Evolutionary conservation across 2,888 invertebrate genomes (phyloP).

Genomic region (Acronicta leporina): DNA sequence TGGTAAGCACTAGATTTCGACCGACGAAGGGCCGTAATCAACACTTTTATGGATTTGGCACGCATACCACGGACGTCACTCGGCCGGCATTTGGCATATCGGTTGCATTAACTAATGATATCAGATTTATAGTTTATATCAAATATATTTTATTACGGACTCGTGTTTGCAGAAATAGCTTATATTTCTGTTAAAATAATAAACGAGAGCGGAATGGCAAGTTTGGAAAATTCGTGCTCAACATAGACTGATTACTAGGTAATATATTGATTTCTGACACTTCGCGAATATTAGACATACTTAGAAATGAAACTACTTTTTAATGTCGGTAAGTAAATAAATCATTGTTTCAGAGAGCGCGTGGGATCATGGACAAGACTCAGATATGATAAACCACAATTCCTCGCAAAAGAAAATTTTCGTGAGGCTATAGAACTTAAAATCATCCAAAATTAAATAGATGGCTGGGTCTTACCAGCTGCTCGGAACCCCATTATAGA

Average conservation of each 20-base stretch:
- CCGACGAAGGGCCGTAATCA: slow-evolving; percentile 9
- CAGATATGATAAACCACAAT: too few relatives aligned
- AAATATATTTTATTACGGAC: slow-evolving; percentile 39
- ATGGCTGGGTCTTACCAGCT: too few relatives aligned
- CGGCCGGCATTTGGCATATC: slow-evolving; percentile 12
- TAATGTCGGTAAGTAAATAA: too few relatives aligned
- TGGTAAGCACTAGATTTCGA: slow-evolving; percentile 9
- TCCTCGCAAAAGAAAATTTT: too few relatives aligned
- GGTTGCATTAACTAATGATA: slow-evolving; percentile 44
- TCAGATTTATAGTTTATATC: slow-evolving; percentile 30
- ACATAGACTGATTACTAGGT: slow-evolving; percentile 9
- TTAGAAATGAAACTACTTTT: too few relatives aligned
- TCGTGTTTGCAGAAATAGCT: slow-evolving; percentile 15
- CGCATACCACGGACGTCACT: slow-evolving; percentile 33
- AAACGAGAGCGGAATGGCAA: slow-evolving; percentile 27
- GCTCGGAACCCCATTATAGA: too few relatives aligned
- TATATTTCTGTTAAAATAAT: slow-evolving; percentile 28
- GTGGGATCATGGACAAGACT: too few relatives aligned
- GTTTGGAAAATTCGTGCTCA: slow-evolving; percentile 12
- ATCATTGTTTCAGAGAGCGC: too few relatives aligned
- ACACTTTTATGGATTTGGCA: slow-evolving; percentile 50
- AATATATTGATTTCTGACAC: too few relatives aligned
- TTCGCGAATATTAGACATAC: too few relatives aligned
- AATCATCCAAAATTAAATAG: too few relatives aligned
- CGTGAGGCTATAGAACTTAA: too few relatives aligned